Evolutionary conservation across 2,797 vertebrate genomes (phyloP).

Genomic region (Tangara arthus): DNA sequence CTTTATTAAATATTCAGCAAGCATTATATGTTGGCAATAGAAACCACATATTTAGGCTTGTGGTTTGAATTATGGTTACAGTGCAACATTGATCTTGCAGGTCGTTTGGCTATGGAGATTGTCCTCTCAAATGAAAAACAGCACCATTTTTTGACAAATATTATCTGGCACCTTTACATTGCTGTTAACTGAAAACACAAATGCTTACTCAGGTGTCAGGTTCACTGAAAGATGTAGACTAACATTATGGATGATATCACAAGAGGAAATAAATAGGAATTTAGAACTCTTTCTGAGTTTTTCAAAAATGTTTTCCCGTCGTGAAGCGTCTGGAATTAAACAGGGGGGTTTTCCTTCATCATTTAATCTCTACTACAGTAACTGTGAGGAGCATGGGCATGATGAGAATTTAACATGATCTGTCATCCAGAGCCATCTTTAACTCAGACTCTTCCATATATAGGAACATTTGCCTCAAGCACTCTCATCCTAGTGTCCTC

Average conservation of each 20-base stretch:
- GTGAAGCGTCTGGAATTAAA: background rate
- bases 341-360: background rate
- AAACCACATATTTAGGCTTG: background rate
- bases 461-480: slow-evolving; percentile 7
- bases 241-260: background rate
- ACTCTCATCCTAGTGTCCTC: background rate
- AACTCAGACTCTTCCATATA: slow-evolving; percentile 45
- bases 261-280: background rate
- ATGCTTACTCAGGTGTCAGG: slow-evolving; percentile 14
- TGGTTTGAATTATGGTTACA: slow-evolving; percentile 46
- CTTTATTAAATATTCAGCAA: slow-evolving; percentile 52
- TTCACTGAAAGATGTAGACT: background rate
- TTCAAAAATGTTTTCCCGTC: background rate
- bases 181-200: slow-evolving; percentile 58
- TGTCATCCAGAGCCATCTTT: slow-evolving; percentile 29
- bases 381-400: background rate
- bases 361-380: slow-evolving; percentile 1
- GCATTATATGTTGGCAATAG: slow-evolving; percentile 17
- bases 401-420: slow-evolving; percentile 27
- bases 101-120: background rate
- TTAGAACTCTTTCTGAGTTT: background rate
- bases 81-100: background rate
- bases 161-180: slow-evolving; percentile 37
- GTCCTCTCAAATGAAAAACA: slow-evolving; percentile 56
- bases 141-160: slow-evolving; percentile 34